Evolutionary conservation across 1,140 invertebrate genomes (phyloP).

Genomic region (Drosophila pseudoobscura): DNA sequence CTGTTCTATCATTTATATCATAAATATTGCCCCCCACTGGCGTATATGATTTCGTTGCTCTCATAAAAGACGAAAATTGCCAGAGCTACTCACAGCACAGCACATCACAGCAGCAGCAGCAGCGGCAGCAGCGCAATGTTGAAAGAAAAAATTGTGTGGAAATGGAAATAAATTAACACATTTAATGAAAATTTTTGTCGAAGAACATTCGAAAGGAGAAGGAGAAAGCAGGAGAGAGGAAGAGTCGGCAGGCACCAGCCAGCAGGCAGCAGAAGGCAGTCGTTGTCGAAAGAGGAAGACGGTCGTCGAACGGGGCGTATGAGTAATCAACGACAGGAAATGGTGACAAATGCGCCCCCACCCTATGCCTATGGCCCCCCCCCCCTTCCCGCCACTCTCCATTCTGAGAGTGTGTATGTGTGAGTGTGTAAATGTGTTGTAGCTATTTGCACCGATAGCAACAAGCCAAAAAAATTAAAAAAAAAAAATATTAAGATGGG

Average conservation of each 20-base stretch:
- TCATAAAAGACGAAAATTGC: slow-evolving; percentile 42
- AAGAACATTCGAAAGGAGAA: slow-evolving; percentile 21
- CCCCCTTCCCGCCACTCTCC: slow-evolving; percentile 6
- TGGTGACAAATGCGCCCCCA: slow-evolving; percentile 69
- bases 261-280: background rate
- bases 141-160: slow-evolving; percentile 66
- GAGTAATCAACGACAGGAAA: slow-evolving; percentile 80
- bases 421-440: slow-evolving; percentile 72
- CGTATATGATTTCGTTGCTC: slow-evolving; percentile 41
- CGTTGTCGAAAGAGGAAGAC: slow-evolving; percentile 21
- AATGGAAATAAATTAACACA: slow-evolving; percentile 81
- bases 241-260: slow-evolving; percentile 2
- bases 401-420: slow-evolving; percentile 14
- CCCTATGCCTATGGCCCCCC: slow-evolving; percentile 38
- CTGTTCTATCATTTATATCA: slow-evolving; percentile 28
- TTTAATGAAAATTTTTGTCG: slow-evolving; percentile 73
- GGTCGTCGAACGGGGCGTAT: slow-evolving; percentile 67
- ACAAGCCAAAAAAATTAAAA: slow-evolving; percentile 62
- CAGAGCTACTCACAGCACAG: slow-evolving; percentile 1
- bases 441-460: slow-evolving; percentile 81
- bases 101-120: background rate
- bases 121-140: slow-evolving; percentile 34
- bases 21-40: slow-evolving; percentile 38
- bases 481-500: slow-evolving; percentile 3
- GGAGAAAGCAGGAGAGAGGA: slow-evolving; percentile 9